phyloP scores from a whole-genome alignment of 2,888 invertebrate genomes.

The Tetragnatha montana region DNA sequence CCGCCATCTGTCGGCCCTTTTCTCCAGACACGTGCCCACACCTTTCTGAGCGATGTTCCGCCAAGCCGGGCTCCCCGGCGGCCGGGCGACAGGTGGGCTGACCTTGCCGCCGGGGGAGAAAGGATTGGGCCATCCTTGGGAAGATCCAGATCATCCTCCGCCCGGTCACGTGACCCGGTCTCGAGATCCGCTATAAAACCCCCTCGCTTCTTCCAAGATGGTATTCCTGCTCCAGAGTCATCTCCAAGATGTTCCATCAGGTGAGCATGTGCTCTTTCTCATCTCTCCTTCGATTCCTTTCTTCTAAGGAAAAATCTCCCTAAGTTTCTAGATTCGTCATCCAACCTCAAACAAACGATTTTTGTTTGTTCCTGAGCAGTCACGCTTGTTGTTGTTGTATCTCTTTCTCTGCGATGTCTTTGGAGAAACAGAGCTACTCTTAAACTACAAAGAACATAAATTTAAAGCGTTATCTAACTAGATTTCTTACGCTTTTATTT shows the following conservation, averaged over 20 bases:
- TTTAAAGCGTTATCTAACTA: too few species aligned
- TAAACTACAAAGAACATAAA: too few species aligned
- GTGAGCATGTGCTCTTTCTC: slow-evolving; percentile 25
- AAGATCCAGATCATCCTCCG: slow-evolving; percentile 63
- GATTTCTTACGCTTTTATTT: too few species aligned
- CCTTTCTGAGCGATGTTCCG: neutral
- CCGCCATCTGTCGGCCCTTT: too few species aligned
- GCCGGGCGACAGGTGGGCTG: slow-evolving; percentile 45
- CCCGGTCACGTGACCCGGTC: slow-evolving; percentile 52
- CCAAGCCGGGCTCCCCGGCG: neutral
- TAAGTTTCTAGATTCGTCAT: neutral
- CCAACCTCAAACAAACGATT: neutral
- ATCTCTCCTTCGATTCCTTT: neutral
- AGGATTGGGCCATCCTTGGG: slow-evolving; percentile 65
- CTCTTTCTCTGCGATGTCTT: neutral
- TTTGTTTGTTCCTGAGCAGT: neutral
- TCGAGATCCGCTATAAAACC: slow-evolving; percentile 48
- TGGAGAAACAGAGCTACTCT: neutral
- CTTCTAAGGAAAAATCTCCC: neutral
- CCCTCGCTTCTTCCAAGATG: slow-evolving; percentile 21
- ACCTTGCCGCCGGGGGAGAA: slow-evolving; percentile 60
- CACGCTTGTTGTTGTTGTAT: neutral
- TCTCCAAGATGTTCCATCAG: slow-evolving; percentile 45
- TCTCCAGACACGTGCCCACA: neutral
- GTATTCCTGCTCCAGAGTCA: slow-evolving; percentile 41